These are phyloP conservation scores for Benitochromis conjunctus DNA, from an alignment of 2,113 vertebrate genomes.

Conservation along the genomic window DNA sequence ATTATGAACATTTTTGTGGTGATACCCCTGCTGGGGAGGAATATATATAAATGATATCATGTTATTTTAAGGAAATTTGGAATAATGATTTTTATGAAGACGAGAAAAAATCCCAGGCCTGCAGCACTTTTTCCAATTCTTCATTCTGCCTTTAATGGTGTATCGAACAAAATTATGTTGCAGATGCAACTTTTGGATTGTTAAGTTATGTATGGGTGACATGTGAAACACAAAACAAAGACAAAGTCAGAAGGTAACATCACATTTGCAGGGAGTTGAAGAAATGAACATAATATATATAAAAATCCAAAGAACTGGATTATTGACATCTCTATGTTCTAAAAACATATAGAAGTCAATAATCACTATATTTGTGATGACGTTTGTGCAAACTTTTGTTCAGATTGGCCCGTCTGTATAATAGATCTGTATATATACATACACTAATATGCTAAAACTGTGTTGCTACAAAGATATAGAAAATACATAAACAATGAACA, in stretches of 20 bases:
- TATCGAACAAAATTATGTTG: neutral
- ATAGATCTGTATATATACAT: neutral
- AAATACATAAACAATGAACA: neutral
- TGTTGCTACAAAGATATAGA: neutral
- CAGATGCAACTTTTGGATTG: neutral
- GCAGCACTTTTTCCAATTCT: neutral
- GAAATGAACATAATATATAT: neutral
- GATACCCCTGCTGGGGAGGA: too few relatives aligned
- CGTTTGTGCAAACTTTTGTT: neutral
- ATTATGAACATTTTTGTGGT: too few relatives aligned
- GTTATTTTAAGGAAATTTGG: too few relatives aligned
- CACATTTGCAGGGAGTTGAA: neutral
- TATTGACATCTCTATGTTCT: neutral
- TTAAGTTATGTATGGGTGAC: neutral
- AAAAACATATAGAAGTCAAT: neutral
- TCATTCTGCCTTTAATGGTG: neutral
- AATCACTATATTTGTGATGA: neutral
- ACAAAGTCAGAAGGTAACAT: neutral
- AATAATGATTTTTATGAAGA: too few relatives aligned
- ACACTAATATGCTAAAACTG: neutral
- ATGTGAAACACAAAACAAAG: neutral
- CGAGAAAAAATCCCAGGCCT: too few relatives aligned
- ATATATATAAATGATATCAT: too few relatives aligned
- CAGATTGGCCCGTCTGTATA: neutral
- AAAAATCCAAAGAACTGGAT: too few relatives aligned